Conservation (phyloP, 2,888 invertebrate species). For the Zaprionus lineosus region DNA sequence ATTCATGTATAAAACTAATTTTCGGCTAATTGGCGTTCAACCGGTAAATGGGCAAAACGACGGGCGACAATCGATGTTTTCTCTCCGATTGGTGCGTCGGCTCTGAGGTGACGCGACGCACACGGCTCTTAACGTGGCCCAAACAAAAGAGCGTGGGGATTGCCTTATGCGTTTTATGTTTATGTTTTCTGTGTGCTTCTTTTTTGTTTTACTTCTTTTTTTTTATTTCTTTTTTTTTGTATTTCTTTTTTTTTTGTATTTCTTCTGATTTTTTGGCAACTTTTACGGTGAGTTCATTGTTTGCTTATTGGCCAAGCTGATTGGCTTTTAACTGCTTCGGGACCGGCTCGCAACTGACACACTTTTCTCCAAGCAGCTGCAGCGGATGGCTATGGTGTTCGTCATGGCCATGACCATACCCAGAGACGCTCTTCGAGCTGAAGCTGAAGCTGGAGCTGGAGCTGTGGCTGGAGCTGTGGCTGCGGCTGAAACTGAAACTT, state of each 20-base stretch:
- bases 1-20: slow-evolving; percentile 30
- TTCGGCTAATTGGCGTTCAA: slow-evolving; percentile 42
- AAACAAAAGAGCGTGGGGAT: background rate
- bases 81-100: slow-evolving; percentile 45
- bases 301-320: slow-evolving; percentile 44
- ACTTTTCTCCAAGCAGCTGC: slow-evolving; percentile 31
- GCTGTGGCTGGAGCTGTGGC: no score
- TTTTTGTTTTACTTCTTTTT: background rate
- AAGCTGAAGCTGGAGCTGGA: no score
- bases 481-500: no score
- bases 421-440: no score
- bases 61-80: slow-evolving; percentile 50
- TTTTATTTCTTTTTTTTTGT: slow-evolving; percentile 31
- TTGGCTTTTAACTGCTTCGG: slow-evolving; percentile 24
- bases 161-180: slow-evolving; percentile 15
- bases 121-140: slow-evolving; percentile 20
- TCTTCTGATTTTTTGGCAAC: slow-evolving; percentile 44
- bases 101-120: slow-evolving; percentile 36
- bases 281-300: slow-evolving; percentile 38
- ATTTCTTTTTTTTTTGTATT: slow-evolving; percentile 1
- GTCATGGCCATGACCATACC: slow-evolving; percentile 17
- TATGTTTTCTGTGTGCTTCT: background rate
- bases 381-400: slow-evolving; percentile 4
- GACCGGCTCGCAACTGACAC: slow-evolving; percentile 51
- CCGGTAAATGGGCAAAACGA: slow-evolving; percentile 39